Conservation (phyloP, 2,888 invertebrate genomes). For the Drosophila melanosoma region DNA sequence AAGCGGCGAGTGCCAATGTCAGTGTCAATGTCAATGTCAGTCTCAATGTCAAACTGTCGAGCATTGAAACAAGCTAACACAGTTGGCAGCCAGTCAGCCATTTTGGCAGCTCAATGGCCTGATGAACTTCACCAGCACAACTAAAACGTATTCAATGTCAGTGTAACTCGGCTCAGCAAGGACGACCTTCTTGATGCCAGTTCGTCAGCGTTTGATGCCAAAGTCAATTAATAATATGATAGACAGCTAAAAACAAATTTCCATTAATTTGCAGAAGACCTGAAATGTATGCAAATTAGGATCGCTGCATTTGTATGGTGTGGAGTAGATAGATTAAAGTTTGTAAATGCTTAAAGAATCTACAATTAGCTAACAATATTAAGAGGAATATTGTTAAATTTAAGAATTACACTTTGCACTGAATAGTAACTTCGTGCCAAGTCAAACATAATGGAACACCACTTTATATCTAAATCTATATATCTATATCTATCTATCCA, state of each 20-base stretch:
- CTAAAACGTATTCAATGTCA: constrained; percentile 78
- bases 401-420: background rate
- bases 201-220: constrained; percentile 39
- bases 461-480: constrained; percentile 31
- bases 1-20: constrained; percentile 23
- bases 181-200: constrained; percentile 41
- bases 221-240: constrained; percentile 70
- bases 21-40: constrained; percentile 70
- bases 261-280: constrained; percentile 62
- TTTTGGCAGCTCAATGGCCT: constrained; percentile 63
- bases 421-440: constrained; percentile 15
- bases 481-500: constrained; percentile 29
- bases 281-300: constrained; percentile 47
- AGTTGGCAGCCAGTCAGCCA: constrained; percentile 29
- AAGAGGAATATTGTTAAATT: background rate
- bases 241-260: constrained; percentile 61
- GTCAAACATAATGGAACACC: constrained; percentile 15
- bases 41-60: constrained; percentile 64
- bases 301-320: constrained; percentile 19
- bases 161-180: constrained; percentile 33
- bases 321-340: background rate
- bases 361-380: background rate
- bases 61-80: constrained; percentile 55
- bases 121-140: constrained; percentile 67
- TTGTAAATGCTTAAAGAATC: background rate